phyloP scores from a whole-genome alignment of 2,113 vertebrate genomes.

The Diglossa brunneiventris region DNA sequence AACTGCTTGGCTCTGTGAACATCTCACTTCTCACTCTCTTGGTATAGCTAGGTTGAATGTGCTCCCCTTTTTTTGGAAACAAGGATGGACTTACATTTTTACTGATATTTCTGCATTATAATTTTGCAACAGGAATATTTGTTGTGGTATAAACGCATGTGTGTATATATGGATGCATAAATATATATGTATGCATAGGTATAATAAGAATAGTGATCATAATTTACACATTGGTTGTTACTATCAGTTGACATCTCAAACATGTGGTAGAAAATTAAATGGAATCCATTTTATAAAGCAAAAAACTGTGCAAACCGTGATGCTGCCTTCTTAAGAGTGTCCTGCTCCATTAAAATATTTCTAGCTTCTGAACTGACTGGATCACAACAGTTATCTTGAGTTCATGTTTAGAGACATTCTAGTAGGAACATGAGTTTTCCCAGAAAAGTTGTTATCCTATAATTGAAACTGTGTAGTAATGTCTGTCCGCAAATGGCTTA shows the following conservation, averaged over 20 bases:
- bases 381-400: not conserved
- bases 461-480: not conserved
- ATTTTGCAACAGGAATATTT: not conserved
- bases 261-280: not conserved
- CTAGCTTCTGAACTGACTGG: not conserved
- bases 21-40: not conserved
- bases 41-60: not conserved
- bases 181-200: not conserved
- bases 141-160: not conserved
- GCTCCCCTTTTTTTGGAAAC: not conserved
- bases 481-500: not conserved
- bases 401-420: not conserved
- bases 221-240: not conserved
- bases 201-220: not conserved
- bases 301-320: not conserved
- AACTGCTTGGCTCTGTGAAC: not conserved
- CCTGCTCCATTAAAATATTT: not conserved
- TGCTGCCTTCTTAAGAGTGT: not conserved
- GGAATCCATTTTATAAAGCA: not conserved
- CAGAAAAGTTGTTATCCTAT: not conserved
- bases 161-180: not conserved
- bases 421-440: not conserved
- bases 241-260: not conserved
- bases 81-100: not conserved
- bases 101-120: not conserved